phyloP scores from a whole-genome alignment of 2,113 vertebrate species.

The Enhydra lutris region DNA sequence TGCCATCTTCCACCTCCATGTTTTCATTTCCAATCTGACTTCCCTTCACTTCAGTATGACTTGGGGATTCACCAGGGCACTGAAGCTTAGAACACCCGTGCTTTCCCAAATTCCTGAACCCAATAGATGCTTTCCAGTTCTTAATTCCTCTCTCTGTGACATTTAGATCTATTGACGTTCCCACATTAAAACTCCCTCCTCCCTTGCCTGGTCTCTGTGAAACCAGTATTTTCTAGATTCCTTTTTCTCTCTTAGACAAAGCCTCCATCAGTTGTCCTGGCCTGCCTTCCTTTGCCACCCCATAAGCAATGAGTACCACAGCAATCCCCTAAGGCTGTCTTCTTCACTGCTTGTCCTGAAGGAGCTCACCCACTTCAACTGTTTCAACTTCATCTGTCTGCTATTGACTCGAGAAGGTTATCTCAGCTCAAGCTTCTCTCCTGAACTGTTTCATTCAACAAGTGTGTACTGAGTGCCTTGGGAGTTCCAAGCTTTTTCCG shows the following conservation, averaged over 20 bases:
- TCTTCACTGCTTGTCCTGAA: not conserved
- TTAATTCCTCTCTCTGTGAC: not conserved
- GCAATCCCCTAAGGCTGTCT: not conserved
- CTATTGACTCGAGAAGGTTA: not conserved
- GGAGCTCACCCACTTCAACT: not conserved
- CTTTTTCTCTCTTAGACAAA: not conserved
- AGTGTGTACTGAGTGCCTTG: not conserved
- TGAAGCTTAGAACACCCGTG: not conserved
- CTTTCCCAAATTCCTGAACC: not conserved
- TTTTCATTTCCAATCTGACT: not conserved
- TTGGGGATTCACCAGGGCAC: not conserved
- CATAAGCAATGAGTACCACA: too few relatives aligned
- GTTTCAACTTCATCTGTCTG: not conserved
- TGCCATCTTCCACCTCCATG: not conserved
- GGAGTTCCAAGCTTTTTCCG: too few relatives aligned
- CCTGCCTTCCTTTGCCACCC: not conserved
- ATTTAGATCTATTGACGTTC: not conserved
- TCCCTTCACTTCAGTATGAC: not conserved
- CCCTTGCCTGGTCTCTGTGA: too few relatives aligned
- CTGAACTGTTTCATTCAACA: not conserved
- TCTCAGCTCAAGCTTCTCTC: not conserved
- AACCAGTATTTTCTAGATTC: not conserved
- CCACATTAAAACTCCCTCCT: not conserved
- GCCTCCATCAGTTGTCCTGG: not conserved
- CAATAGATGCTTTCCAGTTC: not conserved